phyloP scores from a whole-genome alignment of 2,113 vertebrate species.

The Choloepus hoffmanni region DNA sequence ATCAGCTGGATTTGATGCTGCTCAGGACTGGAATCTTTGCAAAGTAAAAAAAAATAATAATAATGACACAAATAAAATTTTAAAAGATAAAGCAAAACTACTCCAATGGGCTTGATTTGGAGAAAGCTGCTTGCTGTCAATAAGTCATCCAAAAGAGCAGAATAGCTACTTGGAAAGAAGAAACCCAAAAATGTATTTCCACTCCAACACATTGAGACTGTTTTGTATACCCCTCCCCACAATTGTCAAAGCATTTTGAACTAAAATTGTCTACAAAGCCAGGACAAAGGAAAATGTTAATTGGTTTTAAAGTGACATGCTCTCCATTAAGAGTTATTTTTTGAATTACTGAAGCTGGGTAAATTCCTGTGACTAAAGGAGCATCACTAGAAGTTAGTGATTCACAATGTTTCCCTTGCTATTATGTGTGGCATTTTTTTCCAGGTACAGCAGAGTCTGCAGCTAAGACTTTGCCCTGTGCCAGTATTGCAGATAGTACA shows the following conservation, averaged over 20 bases:
- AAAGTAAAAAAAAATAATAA: neutral
- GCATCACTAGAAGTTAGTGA: neutral
- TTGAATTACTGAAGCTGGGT: neutral
- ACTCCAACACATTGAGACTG: neutral
- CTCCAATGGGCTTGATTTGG: neutral
- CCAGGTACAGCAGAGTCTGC: slow-evolving; percentile 32
- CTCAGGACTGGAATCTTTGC: neutral
- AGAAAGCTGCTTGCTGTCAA: neutral
- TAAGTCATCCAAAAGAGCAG: neutral
- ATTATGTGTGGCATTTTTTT: neutral
- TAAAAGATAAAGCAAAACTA: neutral
- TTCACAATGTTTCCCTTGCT: neutral
- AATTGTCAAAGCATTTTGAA: neutral
- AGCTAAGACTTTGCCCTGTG: slow-evolving; percentile 62
- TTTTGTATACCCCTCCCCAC: accelerated
- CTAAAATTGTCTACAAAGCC: slow-evolving; percentile 21
- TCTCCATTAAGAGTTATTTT: slow-evolving; percentile 15
- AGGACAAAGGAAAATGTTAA: slow-evolving; percentile 51
- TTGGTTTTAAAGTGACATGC: neutral
- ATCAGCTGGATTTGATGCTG: neutral
- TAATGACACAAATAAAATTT: neutral
- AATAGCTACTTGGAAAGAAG: neutral
- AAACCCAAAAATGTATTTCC: neutral
- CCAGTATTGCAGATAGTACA: slow-evolving; percentile 67
- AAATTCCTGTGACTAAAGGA: slow-evolving; percentile 26